Base-by-base conservation (phyloP, 2,797 vertebrate genomes). In the Podarcis lilfordi region DNA sequence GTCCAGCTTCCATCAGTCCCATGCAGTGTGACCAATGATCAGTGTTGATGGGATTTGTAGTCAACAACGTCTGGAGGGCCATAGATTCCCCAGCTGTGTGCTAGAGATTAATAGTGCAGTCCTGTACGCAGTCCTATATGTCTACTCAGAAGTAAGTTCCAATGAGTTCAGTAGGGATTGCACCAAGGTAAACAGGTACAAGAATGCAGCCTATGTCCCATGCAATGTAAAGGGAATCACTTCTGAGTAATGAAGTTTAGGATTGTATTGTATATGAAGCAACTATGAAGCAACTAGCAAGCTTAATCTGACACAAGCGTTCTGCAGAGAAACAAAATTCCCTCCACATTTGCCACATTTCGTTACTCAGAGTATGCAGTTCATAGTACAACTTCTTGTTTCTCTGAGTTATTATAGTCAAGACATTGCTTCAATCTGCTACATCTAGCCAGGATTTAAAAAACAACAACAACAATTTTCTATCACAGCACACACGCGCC, bases 331-430 rank as follows among this genome's bases (percentile, higher is more conserved):
- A 72, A 13, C 80, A 55, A 55, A 55, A 55, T 3, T 5, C 77
- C 10, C 6, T 74, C 91, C 55, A 87, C 71, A 45, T 9, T 79
- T 0, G 17, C 85, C 10, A 55, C 89, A 87, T 89, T 40, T 8
- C 64, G 2, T 35, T 85, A 21, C 55, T 88, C 75, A 10, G 59
- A 89, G 86, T 21, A 43, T 3, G 4, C 0, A 29, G 3, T 55
- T 35, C 21, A 43, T 68, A 92, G 88, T 91, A n/a, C 66, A 85
- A 29, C 23, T 74, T 37, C 29, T 74, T 35, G 19, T 21, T 29
- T 35, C 50, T 61, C 21, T 66, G 32, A 40, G 80, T 23, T 50
- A 32, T 71, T 50, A 37, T 71, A 71, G 37, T 23, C 78, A 89
- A 66, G 37, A 84, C 35, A 4, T 64, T 40, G 29, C n/a, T 88